Evolutionary conservation across 2,797 vertebrate species (phyloP).

Genomic region (Liasis olivaceus): DNA sequence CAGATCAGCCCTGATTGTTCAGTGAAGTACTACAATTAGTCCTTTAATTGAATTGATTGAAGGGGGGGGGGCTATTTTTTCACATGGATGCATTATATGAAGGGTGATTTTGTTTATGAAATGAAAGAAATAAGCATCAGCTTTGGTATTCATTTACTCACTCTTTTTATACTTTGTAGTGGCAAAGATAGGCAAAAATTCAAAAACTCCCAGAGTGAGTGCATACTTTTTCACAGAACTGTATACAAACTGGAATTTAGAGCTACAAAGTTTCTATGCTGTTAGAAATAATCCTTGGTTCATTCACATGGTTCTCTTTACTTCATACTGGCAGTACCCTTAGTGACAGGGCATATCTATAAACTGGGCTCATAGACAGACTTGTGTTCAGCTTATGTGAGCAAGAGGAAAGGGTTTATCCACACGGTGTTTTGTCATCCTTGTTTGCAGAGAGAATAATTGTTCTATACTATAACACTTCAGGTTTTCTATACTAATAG

Average conservation of each 20-base stretch:
- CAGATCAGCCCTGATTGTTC: too few relatives aligned
- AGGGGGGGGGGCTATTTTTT: too few relatives aligned
- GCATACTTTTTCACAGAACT: too few relatives aligned
- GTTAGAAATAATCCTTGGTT: not conserved
- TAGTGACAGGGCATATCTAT: not conserved
- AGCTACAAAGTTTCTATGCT: not conserved
- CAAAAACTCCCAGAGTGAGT: too few relatives aligned
- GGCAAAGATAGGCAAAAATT: too few relatives aligned
- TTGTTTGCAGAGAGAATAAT: not conserved
- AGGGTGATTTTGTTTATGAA: too few relatives aligned
- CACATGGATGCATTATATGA: too few relatives aligned
- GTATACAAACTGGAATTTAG: rapidly evolving
- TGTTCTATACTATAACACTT: not conserved
- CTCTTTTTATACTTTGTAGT: too few relatives aligned
- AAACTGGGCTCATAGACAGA: not conserved
- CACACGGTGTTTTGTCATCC: not conserved
- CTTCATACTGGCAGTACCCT: not conserved
- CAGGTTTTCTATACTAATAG: not conserved
- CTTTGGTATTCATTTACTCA: too few relatives aligned
- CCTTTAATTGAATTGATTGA: too few relatives aligned
- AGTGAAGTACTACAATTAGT: too few relatives aligned
- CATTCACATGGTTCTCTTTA: not conserved
- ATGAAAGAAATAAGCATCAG: too few relatives aligned
- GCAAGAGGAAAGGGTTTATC: not conserved
- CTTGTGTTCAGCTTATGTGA: not conserved